Conservation (phyloP, 2,113 vertebrate genomes). For the Microtus ochrogaster region DNA sequence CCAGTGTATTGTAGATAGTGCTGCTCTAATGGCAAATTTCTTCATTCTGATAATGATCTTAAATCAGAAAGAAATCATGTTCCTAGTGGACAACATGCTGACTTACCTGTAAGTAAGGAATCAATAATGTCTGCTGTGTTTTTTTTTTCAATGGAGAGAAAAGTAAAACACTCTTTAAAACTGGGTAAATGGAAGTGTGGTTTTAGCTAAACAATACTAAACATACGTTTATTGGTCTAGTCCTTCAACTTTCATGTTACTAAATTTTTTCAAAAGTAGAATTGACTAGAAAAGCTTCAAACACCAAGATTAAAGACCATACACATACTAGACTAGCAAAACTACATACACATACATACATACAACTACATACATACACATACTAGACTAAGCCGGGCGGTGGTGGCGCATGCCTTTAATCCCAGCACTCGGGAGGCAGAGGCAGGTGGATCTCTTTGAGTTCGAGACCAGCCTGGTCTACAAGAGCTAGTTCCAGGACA, state of each 20-base stretch:
- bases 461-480: too few relatives aligned
- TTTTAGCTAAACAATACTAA: neutral
- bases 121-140: too few relatives aligned
- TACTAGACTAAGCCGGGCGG: too few relatives aligned
- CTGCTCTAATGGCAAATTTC: neutral
- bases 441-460: too few relatives aligned
- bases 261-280: neutral
- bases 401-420: too few relatives aligned
- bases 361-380: too few relatives aligned
- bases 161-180: neutral
- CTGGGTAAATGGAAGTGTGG: neutral
- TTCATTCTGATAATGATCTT: neutral
- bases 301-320: neutral
- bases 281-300: neutral
- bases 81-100: too few relatives aligned
- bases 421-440: too few relatives aligned
- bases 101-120: neutral
- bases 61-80: neutral
- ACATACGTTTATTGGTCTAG: too few relatives aligned
- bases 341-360: too few relatives aligned
- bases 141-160: neutral
- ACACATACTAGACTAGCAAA: neutral
- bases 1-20: too few relatives aligned
- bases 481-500: too few relatives aligned
- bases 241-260: neutral